Conservation (phyloP, 2,888 invertebrate genomes). For the Dorcus hopei region DNA sequence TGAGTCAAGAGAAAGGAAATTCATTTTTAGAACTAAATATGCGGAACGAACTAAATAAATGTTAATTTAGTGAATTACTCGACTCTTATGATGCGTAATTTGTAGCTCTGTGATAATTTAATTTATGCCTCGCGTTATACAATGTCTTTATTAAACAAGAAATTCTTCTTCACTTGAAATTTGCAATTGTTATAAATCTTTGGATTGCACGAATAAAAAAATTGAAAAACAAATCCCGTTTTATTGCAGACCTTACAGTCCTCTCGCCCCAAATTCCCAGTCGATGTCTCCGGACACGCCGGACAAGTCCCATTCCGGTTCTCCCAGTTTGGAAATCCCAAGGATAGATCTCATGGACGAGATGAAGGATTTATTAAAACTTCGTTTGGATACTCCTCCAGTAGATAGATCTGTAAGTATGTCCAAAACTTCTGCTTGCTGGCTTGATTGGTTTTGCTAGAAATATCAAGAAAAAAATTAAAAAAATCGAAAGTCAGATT, state of each 20-base stretch:
- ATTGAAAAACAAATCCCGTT: neutral
- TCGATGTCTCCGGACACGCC: constrained; percentile 54
- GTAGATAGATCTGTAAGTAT: constrained; percentile 64
- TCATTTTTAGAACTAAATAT: no score
- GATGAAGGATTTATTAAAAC: constrained; percentile 58
- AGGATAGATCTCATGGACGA: constrained; percentile 66
- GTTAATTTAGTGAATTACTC: no score
- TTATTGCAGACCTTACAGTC: constrained; percentile 44
- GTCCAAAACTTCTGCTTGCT: neutral
- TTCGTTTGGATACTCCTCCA: constrained; percentile 53
- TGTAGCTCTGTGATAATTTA: no score
- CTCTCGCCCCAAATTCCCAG: constrained; percentile 51
- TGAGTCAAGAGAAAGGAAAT: no score
- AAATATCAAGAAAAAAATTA: neutral
- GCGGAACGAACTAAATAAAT: no score
- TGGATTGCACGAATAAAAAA: neutral
- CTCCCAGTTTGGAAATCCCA: constrained; percentile 48
- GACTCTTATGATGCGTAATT: no score
- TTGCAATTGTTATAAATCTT: no score
- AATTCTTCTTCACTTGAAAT: no score
- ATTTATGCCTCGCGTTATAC: no score
- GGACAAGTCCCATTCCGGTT: constrained; percentile 46
- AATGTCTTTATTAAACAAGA: no score
- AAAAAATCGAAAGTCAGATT: neutral
- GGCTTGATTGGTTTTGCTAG: neutral